Base-by-base conservation (phyloP, 2,113 vertebrate species). In the Oryzias melastigma region DNA sequence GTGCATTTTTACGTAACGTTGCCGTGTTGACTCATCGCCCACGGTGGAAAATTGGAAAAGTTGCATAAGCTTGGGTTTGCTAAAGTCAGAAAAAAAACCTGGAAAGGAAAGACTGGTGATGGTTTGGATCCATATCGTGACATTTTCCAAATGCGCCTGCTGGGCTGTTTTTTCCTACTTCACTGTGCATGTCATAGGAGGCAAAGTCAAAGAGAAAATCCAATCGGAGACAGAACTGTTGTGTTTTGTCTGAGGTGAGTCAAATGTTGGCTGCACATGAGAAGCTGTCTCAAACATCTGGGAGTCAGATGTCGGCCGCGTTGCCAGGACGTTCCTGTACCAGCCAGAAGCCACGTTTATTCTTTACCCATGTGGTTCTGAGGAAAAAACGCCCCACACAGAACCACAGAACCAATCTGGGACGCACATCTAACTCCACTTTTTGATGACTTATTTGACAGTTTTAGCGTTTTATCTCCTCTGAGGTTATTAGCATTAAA, bases 241-340 rank as follows among this genome's bases (percentile, higher is more conserved):
- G 45, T 20, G 43, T 52, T 42, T 64, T 70, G 62, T 53, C 58
- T 52, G 43, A 57, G 64, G 52, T 65, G 68, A 63, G 56, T 52
- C 53, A 63, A 55, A 56, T 42, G 50, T 67, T 77, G 88, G 78
- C 75, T 64, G 56, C 59, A 71, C 75, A 67, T 78, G 13, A 73
- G 58, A 80, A 62, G 27, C 24, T 7, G 25, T 64, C 65, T 35
- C 50, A 67, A 77, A 87, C 88, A 90, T 90, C 88, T 91, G 90
- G 82, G 58, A 77, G 62, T 88, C 88, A 90, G 81, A 87, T 90
- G 88, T 82, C 56, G 54, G 54, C 44, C 44, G 18, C 1, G 20
- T 51, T 47, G 55, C 64, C 68, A 60, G 72, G 46, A 62, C 24
- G 41, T 41, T 56, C 22, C 50, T 48, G 58, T 55, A 68, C 63